These are phyloP conservation scores for Chamaea fasciata DNA, from an alignment of 2,113 vertebrate genomes.

Conservation along the genomic window DNA sequence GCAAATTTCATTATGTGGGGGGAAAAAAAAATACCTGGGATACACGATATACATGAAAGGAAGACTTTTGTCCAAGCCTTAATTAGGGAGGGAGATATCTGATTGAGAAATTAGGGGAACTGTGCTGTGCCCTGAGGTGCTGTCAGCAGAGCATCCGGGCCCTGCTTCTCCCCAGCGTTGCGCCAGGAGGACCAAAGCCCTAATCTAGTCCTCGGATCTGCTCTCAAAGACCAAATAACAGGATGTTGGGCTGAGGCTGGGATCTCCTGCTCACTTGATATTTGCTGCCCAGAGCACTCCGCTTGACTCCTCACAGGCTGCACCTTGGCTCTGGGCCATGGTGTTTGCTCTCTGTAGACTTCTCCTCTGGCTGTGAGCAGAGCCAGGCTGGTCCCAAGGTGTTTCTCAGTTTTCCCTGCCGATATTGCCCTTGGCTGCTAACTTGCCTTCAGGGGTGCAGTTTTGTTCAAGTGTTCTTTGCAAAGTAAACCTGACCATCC, in stretches of 20 bases:
- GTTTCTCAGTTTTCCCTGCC: neutral
- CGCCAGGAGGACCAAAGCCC: neutral
- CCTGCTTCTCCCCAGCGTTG: neutral
- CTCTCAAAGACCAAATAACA: neutral
- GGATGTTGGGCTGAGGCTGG: conserved; percentile 1
- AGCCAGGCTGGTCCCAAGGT: neutral
- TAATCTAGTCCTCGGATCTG: neutral
- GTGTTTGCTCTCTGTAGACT: neutral
- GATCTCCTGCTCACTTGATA: neutral
- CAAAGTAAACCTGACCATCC: neutral
- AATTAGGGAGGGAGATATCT: neutral
- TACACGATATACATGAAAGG: neutral
- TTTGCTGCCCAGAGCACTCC: neutral
- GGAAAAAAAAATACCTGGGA: neutral
- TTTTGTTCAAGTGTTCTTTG: neutral
- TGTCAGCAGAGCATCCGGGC: accelerated
- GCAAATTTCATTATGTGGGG: neutral
- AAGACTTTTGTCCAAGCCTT: neutral
- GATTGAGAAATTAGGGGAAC: neutral
- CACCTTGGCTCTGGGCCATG: neutral
- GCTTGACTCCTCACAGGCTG: neutral
- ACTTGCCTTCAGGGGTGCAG: neutral
- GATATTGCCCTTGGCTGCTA: conserved; percentile 1
- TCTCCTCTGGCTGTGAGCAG: neutral
- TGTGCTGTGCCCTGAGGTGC: neutral